Evolutionary conservation across 2,888 invertebrate species (phyloP), one percentile per base, ranked within the genome.

Genomic region (Chrysina gloriosa): DNA sequence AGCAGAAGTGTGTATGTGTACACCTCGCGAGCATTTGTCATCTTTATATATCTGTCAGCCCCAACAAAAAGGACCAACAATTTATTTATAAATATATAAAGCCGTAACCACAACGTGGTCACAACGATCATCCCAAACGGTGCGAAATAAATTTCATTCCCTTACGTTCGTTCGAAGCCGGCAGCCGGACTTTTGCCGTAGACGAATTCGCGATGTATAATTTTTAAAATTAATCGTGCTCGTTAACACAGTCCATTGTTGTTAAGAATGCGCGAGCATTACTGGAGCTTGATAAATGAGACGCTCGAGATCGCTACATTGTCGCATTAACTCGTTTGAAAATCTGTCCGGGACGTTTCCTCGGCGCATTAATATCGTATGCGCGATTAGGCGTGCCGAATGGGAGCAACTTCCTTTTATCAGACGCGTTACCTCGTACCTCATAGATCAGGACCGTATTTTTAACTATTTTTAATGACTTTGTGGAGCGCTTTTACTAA

Each of bases 291-390:
- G 81, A 81, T 80, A 77, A 80, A 81, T 80, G 80, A 75, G 76
- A 69, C 78, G 74, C 76, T 74, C 71, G 80, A 81, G 81, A 78
- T 79, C 77, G 81, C 80, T 58, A 58, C 78, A 81, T 80, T 79
- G 81, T 81, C 80, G 79, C 81, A 81, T 81, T 81, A 80, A 78
- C 80, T 78, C 80, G 80, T 81, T 82, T 81, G 79, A 80, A 82
- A 82, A 82, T 82, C 83, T 83, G 83, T 77, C 80, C 77, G 74
- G 78, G 83, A 83, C 83, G 78, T 82, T 58, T 80, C 81, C 80
- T 77, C 78, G 76, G 81, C 78, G 78, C 81, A 83, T 83, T 83
- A 83, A 83, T 83, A 82, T 82, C 81, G 79, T 79, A 82, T 82
- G 81, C 82, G 81, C 82, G 82, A 83, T 83, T 83, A 82, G 78